Conservation (phyloP, 2,797 vertebrate genomes). For the Siniperca obscura region DNA sequence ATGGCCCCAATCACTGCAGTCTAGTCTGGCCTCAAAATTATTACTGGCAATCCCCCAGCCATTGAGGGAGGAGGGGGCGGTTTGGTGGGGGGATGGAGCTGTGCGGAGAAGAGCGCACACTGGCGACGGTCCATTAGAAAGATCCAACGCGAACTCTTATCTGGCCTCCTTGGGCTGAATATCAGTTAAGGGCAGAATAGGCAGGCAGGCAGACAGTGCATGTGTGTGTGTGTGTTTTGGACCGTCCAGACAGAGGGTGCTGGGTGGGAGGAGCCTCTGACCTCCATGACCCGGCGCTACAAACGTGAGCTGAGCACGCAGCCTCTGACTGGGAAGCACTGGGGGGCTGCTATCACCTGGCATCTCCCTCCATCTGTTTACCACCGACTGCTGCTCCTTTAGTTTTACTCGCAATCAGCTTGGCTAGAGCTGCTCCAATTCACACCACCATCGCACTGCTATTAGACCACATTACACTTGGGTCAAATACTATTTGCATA, state of each 20-base stretch:
- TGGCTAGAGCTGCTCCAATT: conserved; percentile 42
- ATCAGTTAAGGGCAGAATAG: conserved; percentile 62
- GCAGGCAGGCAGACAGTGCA: background rate
- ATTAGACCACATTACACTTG: conserved; percentile 21
- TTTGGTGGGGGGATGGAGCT: conserved; percentile 35
- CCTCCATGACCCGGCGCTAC: conserved; percentile 82
- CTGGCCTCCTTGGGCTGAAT: conserved; percentile 61
- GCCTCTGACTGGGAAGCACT: conserved; percentile 86
- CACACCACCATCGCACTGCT: conserved; percentile 28
- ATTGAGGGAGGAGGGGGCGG: conserved; percentile 40
- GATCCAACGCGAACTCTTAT: conserved; percentile 79
- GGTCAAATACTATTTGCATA: conserved; percentile 29
- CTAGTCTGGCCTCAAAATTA: conserved; percentile 96
- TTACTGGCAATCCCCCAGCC: conserved; percentile 86
- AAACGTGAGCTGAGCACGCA: conserved; percentile 77
- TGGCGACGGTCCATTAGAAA: conserved; percentile 73
- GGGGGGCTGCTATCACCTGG: conserved; percentile 84
- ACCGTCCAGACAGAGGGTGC: conserved; percentile 68
- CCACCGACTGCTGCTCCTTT: conserved; percentile 48
- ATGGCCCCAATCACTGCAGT: conserved; percentile 95
- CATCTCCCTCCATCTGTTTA: conserved; percentile 88
- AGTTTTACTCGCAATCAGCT: conserved; percentile 49
- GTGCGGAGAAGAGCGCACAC: conserved; percentile 33
- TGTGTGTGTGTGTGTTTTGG: conserved; percentile 8
- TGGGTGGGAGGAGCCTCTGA: conserved; percentile 90